Percentiles rank a stretch among this genome's conserved stretches.
phyloP scores from a whole-genome alignment of 1,140 invertebrate genomes.

The Dysdera silvatica region DNA sequence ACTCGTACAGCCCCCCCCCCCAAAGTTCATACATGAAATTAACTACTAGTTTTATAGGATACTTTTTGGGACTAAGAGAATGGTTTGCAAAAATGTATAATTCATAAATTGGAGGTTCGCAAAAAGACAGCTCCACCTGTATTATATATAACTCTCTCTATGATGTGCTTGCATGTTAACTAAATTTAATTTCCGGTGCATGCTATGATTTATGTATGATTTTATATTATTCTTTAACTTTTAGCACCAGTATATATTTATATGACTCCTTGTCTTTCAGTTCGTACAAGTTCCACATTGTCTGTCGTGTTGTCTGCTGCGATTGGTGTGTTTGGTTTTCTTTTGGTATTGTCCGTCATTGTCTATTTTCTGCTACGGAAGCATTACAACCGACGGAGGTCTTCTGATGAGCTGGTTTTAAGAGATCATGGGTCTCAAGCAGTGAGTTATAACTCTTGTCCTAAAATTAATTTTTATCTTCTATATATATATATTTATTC shows the following conservation, averaged over 20 bases:
- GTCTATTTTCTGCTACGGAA: conserved; percentile 53
- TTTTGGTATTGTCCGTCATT: conserved; percentile 53
- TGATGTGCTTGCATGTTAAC: too few species aligned
- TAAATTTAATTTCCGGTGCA: too few species aligned
- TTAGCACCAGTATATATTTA: background rate
- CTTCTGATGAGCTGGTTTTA: conserved; percentile 55
- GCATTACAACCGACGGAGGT: conserved; percentile 47
- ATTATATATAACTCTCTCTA: too few species aligned
- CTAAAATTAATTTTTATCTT: background rate
- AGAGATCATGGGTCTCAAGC: conserved; percentile 58
- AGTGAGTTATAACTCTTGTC: conserved; percentile 41
- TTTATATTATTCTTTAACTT: too few species aligned
- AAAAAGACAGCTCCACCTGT: too few species aligned
- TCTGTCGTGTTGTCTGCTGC: conserved; percentile 49
- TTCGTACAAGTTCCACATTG: conserved; percentile 19
- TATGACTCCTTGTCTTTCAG: conserved; percentile 1
- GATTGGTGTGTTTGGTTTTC: conserved; percentile 52
- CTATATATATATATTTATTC: conserved; percentile 2
- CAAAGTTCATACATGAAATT: too few species aligned
- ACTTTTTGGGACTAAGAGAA: too few species aligned
- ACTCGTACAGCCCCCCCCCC: too few species aligned
- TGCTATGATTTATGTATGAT: too few species aligned
- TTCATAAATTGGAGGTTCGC: too few species aligned
- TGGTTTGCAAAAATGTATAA: too few species aligned
- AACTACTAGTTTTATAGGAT: too few species aligned